These are phyloP conservation scores for Protophormia terraenovae DNA, from an alignment of 2,888 invertebrate genomes.

Conservation along the genomic window DNA sequence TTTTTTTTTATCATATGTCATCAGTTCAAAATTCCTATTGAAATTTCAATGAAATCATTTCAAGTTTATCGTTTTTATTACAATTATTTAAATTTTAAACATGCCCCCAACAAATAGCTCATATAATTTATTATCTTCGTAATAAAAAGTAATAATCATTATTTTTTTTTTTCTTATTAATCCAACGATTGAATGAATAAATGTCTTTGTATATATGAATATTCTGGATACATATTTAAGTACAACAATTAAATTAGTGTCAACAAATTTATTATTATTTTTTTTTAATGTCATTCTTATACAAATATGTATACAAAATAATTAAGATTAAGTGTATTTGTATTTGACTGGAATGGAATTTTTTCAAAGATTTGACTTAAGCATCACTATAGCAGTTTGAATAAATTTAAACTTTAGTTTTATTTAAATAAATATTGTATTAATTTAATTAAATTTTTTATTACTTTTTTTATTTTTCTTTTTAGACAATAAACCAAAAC, in stretches of 20 bases:
- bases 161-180: too few relatives aligned
- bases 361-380: neutral
- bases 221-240: neutral
- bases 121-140: too few relatives aligned
- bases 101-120: too few relatives aligned
- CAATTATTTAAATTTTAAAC: too few relatives aligned
- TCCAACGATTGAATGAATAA: neutral
- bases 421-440: neutral
- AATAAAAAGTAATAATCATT: neutral
- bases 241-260: constrained; percentile 9
- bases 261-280: constrained; percentile 4
- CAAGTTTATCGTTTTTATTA: too few relatives aligned
- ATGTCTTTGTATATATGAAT: neutral
- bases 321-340: neutral
- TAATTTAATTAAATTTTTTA: neutral
- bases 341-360: neutral
- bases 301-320: neutral
- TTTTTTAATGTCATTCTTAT: neutral
- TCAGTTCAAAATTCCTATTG: too few relatives aligned
- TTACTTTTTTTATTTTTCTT: constrained; percentile 67
- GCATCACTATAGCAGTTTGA: too few relatives aligned
- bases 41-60: too few relatives aligned
- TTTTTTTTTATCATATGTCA: too few relatives aligned
- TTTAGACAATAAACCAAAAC: constrained; percentile 88
- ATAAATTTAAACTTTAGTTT: too few relatives aligned